Evolutionary conservation across 2,888 invertebrate genomes (phyloP), one percentile per base, ranked within the genome.

Genomic region (Hemithea aestivaria): DNA sequence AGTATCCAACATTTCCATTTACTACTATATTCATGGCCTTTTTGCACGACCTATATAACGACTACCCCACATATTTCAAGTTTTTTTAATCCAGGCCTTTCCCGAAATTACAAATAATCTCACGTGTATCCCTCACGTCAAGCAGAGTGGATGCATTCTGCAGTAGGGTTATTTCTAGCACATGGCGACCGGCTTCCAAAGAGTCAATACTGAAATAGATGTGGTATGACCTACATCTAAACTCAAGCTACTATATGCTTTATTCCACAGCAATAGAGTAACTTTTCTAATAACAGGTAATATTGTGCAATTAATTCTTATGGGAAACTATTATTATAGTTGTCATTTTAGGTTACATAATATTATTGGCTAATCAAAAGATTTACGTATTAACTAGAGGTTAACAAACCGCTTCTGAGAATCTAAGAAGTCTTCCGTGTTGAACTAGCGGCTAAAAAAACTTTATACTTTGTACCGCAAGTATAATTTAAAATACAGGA

Each of bases 141-240:
- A 32, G 35, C 40, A 45, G 48, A 48, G 51, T 50, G 48, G 62
- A 68, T 84, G 84, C 84, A 85, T 65, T 56, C 71, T 85, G 85
- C 84, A 84, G 60, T 62, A 56, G 56, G 48, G 63, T 57, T 80
- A 84, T 83, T 83, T 84, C 74, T 58, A 72, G 72, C 73, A 66
- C 65, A 66, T 73, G 56, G 47, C 72, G 73, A 63, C 70, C 70
- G 65, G 69, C 72, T 71, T 74, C 73, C 58, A 63, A 72, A 69
- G 61, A 63, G 61, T 56, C 68, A 62, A 64, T 66, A 66, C 75
- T 58, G 58, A 82, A 85, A 85, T 85, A 85, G 76, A 73, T 55
- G 58, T 66, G 54, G 56, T 58, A 59, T 82, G 85, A 82, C 85
- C 85, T 65, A 87, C 59, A 78, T 84, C 66, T 62, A 45, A 35